These are phyloP conservation scores for Chaetoderma sp. DNA, from an alignment of 2,888 invertebrate genomes.

Conservation along the genomic window DNA sequence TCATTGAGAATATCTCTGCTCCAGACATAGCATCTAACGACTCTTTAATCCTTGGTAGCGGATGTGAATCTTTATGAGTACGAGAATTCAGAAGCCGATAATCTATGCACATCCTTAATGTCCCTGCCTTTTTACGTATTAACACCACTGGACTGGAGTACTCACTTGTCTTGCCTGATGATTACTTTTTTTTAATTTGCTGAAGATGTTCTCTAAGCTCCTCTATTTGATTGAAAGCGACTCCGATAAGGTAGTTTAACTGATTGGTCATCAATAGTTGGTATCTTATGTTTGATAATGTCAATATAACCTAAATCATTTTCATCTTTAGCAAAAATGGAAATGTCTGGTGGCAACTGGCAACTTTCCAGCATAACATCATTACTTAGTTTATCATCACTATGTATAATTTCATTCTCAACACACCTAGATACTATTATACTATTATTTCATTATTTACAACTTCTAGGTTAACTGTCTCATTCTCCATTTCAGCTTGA, in stretches of 20 bases:
- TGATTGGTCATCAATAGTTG: slow-evolving; percentile 11
- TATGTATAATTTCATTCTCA: too few species aligned
- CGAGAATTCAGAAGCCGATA: slow-evolving; percentile 31
- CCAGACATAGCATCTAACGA: slow-evolving; percentile 25
- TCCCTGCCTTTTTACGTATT: slow-evolving; percentile 29
- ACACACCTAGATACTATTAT: too few species aligned
- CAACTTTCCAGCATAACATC: too few species aligned
- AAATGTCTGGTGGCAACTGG: too few species aligned
- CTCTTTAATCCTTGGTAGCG: slow-evolving; percentile 35
- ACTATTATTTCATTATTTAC: not conserved
- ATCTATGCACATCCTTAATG: slow-evolving; percentile 31
- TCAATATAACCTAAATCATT: slow-evolving; percentile 30
- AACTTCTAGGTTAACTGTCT: not conserved
- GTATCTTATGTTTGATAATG: slow-evolving; percentile 21
- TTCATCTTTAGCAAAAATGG: slow-evolving; percentile 12
- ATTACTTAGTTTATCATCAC: too few species aligned
- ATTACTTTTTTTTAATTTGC: slow-evolving; percentile 21
- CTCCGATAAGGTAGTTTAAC: slow-evolving; percentile 28
- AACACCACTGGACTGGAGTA: slow-evolving; percentile 37
- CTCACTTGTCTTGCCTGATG: slow-evolving; percentile 27
- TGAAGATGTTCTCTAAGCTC: too few species aligned
- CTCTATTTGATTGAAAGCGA: too few species aligned
- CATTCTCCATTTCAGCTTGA: not conserved
- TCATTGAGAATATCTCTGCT: slow-evolving; percentile 12
- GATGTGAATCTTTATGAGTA: slow-evolving; percentile 30